Evolutionary conservation across 1,140 invertebrate genomes (phyloP).

Genomic region (Halictus rubicundus): DNA sequence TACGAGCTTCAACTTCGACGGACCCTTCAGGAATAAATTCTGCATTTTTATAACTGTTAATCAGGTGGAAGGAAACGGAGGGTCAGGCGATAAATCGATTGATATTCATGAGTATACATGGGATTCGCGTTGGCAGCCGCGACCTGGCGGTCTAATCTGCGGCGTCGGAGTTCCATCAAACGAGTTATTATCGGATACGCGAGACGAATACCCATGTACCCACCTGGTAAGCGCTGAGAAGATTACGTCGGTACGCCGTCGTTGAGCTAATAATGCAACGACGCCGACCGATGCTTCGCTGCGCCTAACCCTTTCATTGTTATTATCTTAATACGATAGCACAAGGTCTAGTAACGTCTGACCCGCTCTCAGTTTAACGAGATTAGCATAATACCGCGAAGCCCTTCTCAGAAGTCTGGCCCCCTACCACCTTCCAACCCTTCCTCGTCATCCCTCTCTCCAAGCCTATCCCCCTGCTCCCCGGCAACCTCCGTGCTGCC

Average conservation of each 20-base stretch:
- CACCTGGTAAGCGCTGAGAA: constrained; percentile 51
- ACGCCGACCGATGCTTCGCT: constrained; percentile 53
- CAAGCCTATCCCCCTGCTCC: background rate
- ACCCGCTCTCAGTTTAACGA: constrained; percentile 71
- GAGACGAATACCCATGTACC: constrained; percentile 49
- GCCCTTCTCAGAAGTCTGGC: constrained; percentile 71
- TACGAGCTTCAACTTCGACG: too few species aligned
- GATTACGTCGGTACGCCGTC: constrained; percentile 52
- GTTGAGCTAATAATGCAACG: constrained; percentile 59
- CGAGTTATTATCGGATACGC: constrained; percentile 48
- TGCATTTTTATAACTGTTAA: too few species aligned
- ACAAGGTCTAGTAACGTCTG: constrained; percentile 68
- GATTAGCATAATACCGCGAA: constrained; percentile 74
- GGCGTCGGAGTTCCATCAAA: constrained; percentile 26
- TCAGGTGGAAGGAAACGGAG: too few species aligned
- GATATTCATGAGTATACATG: too few species aligned
- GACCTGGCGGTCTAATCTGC: background rate
- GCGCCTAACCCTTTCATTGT: constrained; percentile 65
- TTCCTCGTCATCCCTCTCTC: background rate
- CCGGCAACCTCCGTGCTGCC: background rate
- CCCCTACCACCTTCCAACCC: constrained; percentile 1
- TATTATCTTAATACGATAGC: constrained; percentile 73
- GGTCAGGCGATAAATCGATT: too few species aligned
- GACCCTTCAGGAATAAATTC: too few species aligned
- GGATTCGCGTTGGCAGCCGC: background rate